phyloP scores from a whole-genome alignment of 2,797 vertebrate species.

The Danio aesculapii region DNA sequence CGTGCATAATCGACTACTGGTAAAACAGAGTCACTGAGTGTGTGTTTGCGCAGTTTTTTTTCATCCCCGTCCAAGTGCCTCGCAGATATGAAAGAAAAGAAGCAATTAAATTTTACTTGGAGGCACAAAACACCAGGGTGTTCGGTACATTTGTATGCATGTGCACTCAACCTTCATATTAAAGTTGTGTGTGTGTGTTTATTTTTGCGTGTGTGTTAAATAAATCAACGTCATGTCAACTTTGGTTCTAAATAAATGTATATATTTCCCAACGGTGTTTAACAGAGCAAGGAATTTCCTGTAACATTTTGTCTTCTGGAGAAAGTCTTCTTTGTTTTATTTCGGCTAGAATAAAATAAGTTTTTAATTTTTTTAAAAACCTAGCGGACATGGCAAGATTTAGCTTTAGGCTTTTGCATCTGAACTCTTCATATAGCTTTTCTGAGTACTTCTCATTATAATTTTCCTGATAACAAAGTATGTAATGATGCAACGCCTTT shows the following conservation, averaged over 20 bases:
- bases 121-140: conserved; percentile 45
- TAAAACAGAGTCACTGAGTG: conserved; percentile 48
- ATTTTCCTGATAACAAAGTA: no score
- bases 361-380: no score
- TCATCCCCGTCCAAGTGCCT: conserved; percentile 50
- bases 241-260: conserved; percentile 1
- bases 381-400: no score
- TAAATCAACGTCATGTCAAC: background rate
- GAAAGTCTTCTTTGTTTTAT: no score
- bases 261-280: no score
- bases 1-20: conserved; percentile 58
- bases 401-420: no score
- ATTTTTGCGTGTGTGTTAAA: conserved; percentile 5
- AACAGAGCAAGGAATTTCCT: no score
- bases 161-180: conserved; percentile 15
- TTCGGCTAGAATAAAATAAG: no score
- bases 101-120: conserved; percentile 58
- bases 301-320: no score
- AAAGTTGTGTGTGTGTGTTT: conserved; percentile 34
- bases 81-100: conserved; percentile 58
- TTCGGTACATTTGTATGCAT: conserved; percentile 51
- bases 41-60: conserved; percentile 37
- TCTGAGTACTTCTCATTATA: no score
- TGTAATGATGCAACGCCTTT: no score
- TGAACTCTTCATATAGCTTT: no score